Percentiles rank a stretch among this genome's conserved stretches.
These are phyloP conservation scores for Trichacis sp. DNA, from an alignment of 2,888 invertebrate genomes.

Conservation along the genomic window DNA sequence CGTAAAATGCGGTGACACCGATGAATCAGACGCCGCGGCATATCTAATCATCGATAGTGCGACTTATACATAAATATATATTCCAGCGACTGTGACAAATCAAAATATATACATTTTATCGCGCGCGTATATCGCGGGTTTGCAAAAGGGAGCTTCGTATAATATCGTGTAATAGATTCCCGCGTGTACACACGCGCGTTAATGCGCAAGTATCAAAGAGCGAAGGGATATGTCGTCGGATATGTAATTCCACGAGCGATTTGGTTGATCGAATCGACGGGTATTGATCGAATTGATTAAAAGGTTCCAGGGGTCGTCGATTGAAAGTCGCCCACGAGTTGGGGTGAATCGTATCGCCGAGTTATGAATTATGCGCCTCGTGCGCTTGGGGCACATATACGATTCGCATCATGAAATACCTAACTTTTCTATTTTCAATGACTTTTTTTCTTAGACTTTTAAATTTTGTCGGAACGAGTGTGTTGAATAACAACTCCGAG, in stretches of 20 bases:
- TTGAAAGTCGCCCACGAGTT: conserved; percentile 49
- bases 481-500: too few species aligned
- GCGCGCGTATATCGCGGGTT: conserved; percentile 39
- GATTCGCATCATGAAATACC: conserved; percentile 6
- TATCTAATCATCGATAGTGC: conserved; percentile 54
- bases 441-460: too few species aligned
- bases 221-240: conserved; percentile 35
- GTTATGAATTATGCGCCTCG: conserved; percentile 23
- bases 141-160: conserved; percentile 21
- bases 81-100: conserved; percentile 51
- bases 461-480: too few species aligned
- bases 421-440: conserved; percentile 1
- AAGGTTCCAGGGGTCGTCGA: conserved; percentile 47
- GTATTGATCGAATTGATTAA: conserved; percentile 59
- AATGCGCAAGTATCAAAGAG: conserved; percentile 33
- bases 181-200: conserved; percentile 30
- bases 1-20: conserved; percentile 5
- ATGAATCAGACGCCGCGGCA: conserved; percentile 45
- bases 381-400: conserved; percentile 16
- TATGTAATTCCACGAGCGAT: conserved; percentile 58
- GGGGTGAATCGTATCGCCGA: conserved; percentile 40
- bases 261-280: conserved; percentile 56
- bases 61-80: conserved; percentile 45
- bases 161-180: conserved; percentile 34
- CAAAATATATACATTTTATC: conserved; percentile 52